These are phyloP conservation scores for Polyodon spathula DNA, from an alignment of 2,113 vertebrate species.

Conservation along the genomic window DNA sequence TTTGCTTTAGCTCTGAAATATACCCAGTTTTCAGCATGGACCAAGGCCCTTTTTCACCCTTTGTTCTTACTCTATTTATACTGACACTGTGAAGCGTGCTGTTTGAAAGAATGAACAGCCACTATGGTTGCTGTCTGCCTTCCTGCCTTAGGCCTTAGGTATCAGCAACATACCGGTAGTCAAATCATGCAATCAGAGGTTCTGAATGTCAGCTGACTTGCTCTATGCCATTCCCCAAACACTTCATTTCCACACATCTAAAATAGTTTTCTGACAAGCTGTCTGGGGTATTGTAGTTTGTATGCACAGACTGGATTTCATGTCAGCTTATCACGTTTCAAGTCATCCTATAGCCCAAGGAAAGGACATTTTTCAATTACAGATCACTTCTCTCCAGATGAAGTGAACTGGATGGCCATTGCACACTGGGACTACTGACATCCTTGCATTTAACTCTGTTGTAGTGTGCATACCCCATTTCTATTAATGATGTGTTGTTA, in stretches of 20 bases:
- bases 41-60: background rate
- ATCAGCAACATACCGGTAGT: background rate
- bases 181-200: background rate
- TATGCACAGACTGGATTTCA: background rate
- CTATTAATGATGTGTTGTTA: background rate
- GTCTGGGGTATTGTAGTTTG: background rate
- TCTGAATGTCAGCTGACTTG: background rate
- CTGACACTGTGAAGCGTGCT: background rate
- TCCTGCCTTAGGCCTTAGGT: background rate
- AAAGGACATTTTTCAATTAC: constrained; percentile 13
- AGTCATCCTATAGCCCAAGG: background rate
- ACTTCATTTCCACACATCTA: constrained; percentile 3
- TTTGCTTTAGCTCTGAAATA: too few species aligned
- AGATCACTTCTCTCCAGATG: background rate
- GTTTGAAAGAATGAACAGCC: background rate
- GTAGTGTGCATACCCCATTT: background rate
- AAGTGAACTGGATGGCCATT: background rate
- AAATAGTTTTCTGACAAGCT: constrained; percentile 1
- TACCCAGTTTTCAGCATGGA: too few species aligned
- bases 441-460: background rate
- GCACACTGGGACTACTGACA: background rate
- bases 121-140: background rate
- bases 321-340: constrained; percentile 7
- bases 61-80: background rate
- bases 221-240: background rate